Base-by-base conservation (phyloP, 2,113 vertebrate species). In the Periophthalmus modestus region DNA sequence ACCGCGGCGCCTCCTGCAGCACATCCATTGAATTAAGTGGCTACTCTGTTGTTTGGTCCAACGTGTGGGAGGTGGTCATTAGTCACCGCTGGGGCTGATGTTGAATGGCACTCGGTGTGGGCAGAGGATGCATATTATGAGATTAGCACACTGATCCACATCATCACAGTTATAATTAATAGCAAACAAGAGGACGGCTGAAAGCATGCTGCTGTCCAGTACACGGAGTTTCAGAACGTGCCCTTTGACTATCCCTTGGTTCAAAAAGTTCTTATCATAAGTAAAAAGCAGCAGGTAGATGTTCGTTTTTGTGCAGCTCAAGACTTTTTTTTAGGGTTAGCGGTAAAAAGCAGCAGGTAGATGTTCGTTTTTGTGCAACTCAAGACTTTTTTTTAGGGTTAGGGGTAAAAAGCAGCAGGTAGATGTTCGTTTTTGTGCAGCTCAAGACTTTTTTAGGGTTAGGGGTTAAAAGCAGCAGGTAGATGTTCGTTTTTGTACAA, bases 61-160 rank as follows among this genome's bases (percentile, higher is more conserved):
- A 78, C 82, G 73, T 77, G 88, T 89, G 81, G 88, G 83, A 80
- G 87, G 88, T 84, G 78, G 80, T 86, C 77, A 91, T 91, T 89
- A 90, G 82, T 88, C 89, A 89, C 77, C 77, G 75, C 71, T 83
- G 82, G 82, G 81, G 77, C 52, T 85, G 85, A 78, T 89, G 84
- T 78, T 87, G 79, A 82, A 84, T 89, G 76, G 28, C 73, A 74
- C 47, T 73, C 46, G 79, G 81, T 81, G 88, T 89, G 87, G 88
- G 83, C 71, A 71, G 80, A 24, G 48, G 77, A 81, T 87, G 74
- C 85, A 83, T 82, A 86, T 82, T 89, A 87, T 75, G 74, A 80
- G 76, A 81, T 85, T 87, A 88, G 62, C 72, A 66, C 82, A 28
- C 75, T 80, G 82, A 84, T 88, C 72, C 69, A 75, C 78, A 74